Evolutionary conservation across 1,140 invertebrate genomes (phyloP).

Genomic region (Phymastichus coffea): DNA sequence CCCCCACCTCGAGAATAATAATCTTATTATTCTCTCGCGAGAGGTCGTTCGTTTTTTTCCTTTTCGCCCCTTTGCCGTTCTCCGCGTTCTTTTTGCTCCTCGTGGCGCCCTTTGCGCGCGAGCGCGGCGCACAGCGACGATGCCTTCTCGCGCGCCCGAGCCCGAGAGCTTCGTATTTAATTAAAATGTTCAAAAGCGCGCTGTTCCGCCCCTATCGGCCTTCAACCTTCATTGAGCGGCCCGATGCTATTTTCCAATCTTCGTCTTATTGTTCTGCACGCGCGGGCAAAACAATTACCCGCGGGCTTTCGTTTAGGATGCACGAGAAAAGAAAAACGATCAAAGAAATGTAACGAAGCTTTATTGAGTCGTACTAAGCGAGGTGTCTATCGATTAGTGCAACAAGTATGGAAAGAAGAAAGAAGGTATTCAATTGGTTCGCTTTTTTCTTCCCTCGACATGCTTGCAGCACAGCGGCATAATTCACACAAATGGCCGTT

Average conservation of each 20-base stretch:
- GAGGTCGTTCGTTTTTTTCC: conserved; percentile 1
- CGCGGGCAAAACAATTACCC: conserved; percentile 1
- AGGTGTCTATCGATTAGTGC: too few species aligned
- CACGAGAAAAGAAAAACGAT: background rate
- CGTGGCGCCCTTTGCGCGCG: background rate
- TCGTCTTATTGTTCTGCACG: conserved; percentile 9
- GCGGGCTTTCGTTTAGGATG: background rate
- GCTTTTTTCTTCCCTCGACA: too few species aligned
- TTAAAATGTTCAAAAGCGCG: conserved; percentile 23
- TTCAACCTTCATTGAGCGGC: conserved; percentile 21
- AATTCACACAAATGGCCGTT: background rate
- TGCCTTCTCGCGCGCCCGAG: background rate
- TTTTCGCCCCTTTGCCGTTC: background rate
- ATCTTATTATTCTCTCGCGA: conserved; percentile 2
- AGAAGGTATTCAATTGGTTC: too few species aligned
- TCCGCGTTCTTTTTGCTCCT: background rate
- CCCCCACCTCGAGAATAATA: conserved; percentile 16
- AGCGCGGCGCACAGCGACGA: background rate
- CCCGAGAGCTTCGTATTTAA: conserved; percentile 14
- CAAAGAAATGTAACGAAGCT: too few species aligned
- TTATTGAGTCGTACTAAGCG: too few species aligned
- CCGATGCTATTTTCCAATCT: conserved; percentile 2
- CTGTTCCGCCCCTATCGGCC: conserved; percentile 15
- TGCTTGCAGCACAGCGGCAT: background rate
- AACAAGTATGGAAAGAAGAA: too few species aligned